Conservation (phyloP, 2,888 invertebrate genomes). For the Sicus ferrugineus region DNA sequence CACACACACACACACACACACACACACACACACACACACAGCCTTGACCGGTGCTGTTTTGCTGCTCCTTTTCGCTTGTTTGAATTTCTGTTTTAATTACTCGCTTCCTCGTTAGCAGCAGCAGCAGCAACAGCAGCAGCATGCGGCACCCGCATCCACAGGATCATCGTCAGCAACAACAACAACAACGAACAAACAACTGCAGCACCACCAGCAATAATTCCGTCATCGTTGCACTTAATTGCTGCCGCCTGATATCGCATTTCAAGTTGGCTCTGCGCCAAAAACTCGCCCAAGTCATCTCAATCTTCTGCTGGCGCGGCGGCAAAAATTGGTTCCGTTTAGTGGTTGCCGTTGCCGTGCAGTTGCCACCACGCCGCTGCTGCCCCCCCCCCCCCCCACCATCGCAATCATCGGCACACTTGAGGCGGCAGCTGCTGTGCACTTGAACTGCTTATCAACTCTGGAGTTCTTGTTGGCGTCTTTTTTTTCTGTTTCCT, state of each 20-base stretch:
- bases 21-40: too few species aligned
- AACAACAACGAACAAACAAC: not conserved
- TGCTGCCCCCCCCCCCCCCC: not conserved
- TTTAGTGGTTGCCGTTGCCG: not conserved
- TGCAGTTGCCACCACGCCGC: not conserved
- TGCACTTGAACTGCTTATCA: not conserved
- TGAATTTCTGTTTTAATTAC: not conserved
- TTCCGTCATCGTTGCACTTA: conserved; percentile 1
- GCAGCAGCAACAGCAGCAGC: too few species aligned
- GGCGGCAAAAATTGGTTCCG: too few species aligned
- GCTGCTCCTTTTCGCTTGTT: too few species aligned
- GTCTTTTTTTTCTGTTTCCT: not conserved
- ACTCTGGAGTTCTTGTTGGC: not conserved
- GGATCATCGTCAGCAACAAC: not conserved
- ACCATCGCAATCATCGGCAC: not conserved
- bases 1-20: too few species aligned
- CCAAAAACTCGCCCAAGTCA: not conserved
- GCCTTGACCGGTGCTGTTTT: too few species aligned
- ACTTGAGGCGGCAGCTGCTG: not conserved
- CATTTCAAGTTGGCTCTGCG: not conserved
- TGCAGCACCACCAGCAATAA: not conserved
- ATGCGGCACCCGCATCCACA: conserved; percentile 17
- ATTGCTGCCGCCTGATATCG: conserved; percentile 10
- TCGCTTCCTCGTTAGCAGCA: not conserved
- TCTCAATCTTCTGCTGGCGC: too few species aligned